These are phyloP conservation scores for Percina caprodes DNA, from an alignment of 2,113 vertebrate genomes.

Conservation along the genomic window DNA sequence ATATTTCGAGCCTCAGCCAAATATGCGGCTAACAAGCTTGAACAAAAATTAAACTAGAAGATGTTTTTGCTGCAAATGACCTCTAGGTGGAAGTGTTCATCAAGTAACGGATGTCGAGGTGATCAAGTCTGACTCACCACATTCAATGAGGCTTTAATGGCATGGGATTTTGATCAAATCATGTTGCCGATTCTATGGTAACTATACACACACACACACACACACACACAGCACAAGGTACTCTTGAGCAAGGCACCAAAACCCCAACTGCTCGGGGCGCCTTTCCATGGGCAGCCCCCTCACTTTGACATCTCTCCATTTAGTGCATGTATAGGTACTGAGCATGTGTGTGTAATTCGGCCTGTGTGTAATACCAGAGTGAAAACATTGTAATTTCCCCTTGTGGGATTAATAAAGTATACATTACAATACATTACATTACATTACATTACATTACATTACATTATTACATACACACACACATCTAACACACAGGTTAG, in stretches of 20 bases:
- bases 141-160: neutral
- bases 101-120: slow-evolving; percentile 1
- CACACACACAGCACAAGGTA: too few relatives aligned
- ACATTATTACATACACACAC: neutral
- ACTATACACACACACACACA: neutral
- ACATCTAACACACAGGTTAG: neutral
- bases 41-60: neutral
- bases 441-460: too few relatives aligned
- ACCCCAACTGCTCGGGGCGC: too few relatives aligned
- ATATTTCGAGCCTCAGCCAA: neutral
- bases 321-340: too few relatives aligned
- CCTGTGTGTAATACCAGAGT: too few relatives aligned
- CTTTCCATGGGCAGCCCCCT: too few relatives aligned
- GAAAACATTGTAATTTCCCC: too few relatives aligned
- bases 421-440: too few relatives aligned
- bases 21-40: neutral
- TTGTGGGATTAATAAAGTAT: too few relatives aligned
- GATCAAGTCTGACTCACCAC: neutral
- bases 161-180: neutral
- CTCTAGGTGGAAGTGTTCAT: slow-evolving; percentile 68
- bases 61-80: slow-evolving; percentile 32
- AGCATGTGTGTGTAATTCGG: too few relatives aligned
- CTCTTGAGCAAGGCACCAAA: too few relatives aligned
- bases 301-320: too few relatives aligned
- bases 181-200: neutral